Conservation (phyloP, 2,113 vertebrate species). For the Gnathonemus longibarbis region DNA sequence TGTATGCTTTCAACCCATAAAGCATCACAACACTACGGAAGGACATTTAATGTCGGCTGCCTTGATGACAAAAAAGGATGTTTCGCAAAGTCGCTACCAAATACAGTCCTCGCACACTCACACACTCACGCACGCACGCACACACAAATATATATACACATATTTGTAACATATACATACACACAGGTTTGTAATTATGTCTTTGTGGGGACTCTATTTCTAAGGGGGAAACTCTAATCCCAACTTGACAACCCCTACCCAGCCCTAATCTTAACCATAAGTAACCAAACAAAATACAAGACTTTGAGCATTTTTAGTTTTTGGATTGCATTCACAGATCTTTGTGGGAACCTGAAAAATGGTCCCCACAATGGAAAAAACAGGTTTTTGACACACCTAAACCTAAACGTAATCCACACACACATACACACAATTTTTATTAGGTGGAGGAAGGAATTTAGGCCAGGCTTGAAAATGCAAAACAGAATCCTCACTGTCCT, state of each 20-base stretch:
- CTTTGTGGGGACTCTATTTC: too few relatives aligned
- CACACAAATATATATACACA: background rate
- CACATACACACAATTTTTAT: background rate
- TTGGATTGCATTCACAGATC: too few relatives aligned
- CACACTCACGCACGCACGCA: background rate
- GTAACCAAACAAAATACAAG: too few relatives aligned
- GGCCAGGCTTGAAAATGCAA: background rate
- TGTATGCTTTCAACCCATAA: slow-evolving; percentile 9
- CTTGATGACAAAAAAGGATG: background rate
- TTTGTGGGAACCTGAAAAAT: too few relatives aligned
- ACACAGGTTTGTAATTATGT: background rate
- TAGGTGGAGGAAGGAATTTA: background rate
- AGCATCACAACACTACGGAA: slow-evolving; percentile 1
- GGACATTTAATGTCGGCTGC: slow-evolving; percentile 2
- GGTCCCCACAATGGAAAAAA: too few relatives aligned
- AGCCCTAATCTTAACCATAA: too few relatives aligned
- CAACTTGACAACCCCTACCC: too few relatives aligned
- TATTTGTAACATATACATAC: background rate
- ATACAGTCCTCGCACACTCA: background rate
- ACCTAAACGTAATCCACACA: background rate
- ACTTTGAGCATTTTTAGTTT: too few relatives aligned
- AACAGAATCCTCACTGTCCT: background rate
- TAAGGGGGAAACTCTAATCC: too few relatives aligned
- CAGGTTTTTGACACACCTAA: too few relatives aligned
- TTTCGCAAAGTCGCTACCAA: background rate